Evolutionary conservation across 2,113 vertebrate species (phyloP).

Genomic region (Cyprinodon variegatus): DNA sequence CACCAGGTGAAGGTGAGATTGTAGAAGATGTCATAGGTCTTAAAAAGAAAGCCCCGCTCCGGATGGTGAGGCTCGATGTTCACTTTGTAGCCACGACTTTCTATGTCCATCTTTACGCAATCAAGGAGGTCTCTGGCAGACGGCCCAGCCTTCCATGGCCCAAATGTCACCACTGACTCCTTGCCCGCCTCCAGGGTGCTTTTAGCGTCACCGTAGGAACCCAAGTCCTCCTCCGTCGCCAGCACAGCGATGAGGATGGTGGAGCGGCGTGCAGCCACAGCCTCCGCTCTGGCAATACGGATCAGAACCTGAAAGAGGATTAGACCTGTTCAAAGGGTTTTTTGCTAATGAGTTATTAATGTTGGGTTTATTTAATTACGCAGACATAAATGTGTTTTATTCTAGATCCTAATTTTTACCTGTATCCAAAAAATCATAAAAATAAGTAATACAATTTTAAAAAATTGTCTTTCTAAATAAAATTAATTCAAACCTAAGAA

Average conservation of each 20-base stretch:
- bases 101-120: constrained; percentile 87
- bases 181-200: constrained; percentile 80
- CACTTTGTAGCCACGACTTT: constrained; percentile 84
- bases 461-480: background rate
- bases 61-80: constrained; percentile 56
- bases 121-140: constrained; percentile 83
- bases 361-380: too few species aligned
- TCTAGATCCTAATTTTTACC: too few species aligned
- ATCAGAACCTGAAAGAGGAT: constrained; percentile 74
- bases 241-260: constrained; percentile 84
- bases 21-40: constrained; percentile 81
- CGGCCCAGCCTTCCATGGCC: constrained; percentile 86
- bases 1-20: constrained; percentile 90
- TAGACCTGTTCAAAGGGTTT: background rate
- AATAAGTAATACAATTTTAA: background rate
- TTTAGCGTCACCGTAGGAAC: constrained; percentile 77
- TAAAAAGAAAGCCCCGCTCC: constrained; percentile 81
- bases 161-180: constrained; percentile 90
- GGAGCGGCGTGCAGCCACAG: constrained; percentile 83
- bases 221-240: constrained; percentile 80
- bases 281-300: constrained; percentile 88
- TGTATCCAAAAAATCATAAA: too few species aligned
- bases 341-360: too few species aligned
- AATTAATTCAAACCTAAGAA: too few species aligned
- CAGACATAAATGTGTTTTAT: too few species aligned